Percentiles rank a stretch among this genome's conserved stretches.
phyloP scores from a whole-genome alignment of 2,113 vertebrate genomes.

The Solea solea region DNA sequence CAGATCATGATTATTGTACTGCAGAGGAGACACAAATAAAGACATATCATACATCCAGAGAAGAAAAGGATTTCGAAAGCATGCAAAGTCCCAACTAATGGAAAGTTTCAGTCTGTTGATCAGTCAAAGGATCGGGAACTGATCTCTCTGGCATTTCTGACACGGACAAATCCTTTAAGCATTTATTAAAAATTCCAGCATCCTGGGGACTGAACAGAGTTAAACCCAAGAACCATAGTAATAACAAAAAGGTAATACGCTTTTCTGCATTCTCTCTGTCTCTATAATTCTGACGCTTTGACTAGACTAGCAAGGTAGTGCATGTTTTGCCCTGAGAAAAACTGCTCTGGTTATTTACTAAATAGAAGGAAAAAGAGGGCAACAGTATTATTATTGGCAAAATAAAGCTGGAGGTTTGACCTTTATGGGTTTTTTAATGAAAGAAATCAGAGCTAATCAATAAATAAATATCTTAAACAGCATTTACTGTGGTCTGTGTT shows the following conservation, averaged over 20 bases:
- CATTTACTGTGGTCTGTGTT: no score
- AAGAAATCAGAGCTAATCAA: no score
- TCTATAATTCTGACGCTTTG: not conserved
- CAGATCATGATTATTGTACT: constrained; percentile 33
- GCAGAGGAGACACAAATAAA: constrained; percentile 33
- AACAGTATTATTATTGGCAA: no score
- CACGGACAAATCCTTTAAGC: constrained; percentile 34
- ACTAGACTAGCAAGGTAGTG: not conserved
- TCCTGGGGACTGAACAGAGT: constrained; percentile 36
- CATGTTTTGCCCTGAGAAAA: no score
- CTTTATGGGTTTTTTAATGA: no score
- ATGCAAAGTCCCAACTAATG: constrained; percentile 1
- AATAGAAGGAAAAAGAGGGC: no score
- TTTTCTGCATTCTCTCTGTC: not conserved
- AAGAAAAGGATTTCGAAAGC: not conserved
- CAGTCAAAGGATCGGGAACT: constrained; percentile 9
- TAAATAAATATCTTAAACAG: no score
- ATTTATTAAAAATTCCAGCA: constrained; percentile 73
- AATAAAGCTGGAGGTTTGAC: no score
- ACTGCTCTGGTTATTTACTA: no score
- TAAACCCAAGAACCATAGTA: constrained; percentile 27
- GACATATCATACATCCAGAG: not conserved
- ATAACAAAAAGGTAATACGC: constrained; percentile 25
- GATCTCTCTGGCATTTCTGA: constrained; percentile 25
- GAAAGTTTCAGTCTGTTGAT: constrained; percentile 15